These are phyloP conservation scores for Mungos mungo DNA, from an alignment of 2,113 vertebrate genomes.

Conservation along the genomic window DNA sequence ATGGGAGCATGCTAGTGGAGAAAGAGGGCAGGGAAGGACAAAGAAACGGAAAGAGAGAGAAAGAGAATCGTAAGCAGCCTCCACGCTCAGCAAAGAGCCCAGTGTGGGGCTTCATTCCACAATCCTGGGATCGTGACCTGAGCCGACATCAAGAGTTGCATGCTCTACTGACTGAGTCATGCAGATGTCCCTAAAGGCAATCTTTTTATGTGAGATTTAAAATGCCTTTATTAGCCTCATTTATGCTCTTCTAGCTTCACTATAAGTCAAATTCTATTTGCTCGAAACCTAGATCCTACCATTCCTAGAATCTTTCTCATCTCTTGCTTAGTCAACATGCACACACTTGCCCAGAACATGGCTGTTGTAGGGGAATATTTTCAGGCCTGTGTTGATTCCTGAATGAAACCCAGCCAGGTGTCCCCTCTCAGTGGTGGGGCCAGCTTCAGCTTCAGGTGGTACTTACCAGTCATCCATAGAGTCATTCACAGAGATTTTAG, in stretches of 20 bases:
- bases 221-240: neutral
- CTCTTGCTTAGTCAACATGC: neutral
- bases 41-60: no score
- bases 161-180: no score
- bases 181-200: neutral
- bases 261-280: neutral
- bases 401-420: neutral
- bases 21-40: no score
- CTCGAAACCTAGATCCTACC: neutral
- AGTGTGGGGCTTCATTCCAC: no score
- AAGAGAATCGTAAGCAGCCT: no score
- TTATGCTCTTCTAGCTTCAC: neutral
- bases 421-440: neutral
- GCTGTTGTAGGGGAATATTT: neutral
- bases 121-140: no score
- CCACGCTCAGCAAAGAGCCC: no score
- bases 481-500: neutral
- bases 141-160: no score
- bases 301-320: neutral
- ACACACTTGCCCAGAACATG: neutral
- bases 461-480: constrained; percentile 14
- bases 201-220: neutral
- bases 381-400: neutral
- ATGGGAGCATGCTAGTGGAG: no score
- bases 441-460: neutral